Conservation (phyloP, 1,140 invertebrate species). For the Laupala kohalensis region DNA sequence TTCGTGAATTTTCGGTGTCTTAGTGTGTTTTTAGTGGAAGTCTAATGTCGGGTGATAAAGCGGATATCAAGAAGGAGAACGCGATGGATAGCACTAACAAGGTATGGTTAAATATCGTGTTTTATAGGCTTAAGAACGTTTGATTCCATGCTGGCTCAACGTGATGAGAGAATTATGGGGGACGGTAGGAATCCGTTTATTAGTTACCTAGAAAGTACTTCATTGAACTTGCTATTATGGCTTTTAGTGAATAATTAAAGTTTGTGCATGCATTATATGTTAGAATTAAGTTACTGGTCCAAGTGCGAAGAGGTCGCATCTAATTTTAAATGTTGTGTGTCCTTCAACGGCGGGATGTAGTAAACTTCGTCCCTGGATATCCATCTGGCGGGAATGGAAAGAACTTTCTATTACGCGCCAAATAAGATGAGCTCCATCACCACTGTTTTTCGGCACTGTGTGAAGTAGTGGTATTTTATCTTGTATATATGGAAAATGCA, state of each 20-base stretch:
- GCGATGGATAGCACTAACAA: slow-evolving; percentile 31
- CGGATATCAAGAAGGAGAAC: slow-evolving; percentile 36
- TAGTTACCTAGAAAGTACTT: slow-evolving; percentile 14
- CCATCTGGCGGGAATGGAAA: slow-evolving; percentile 21
- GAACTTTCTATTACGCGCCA: slow-evolving; percentile 17
- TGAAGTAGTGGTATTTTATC: not conserved
- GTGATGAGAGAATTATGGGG: slow-evolving; percentile 21
- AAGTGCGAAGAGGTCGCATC: not conserved
- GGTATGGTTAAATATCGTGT: slow-evolving; percentile 24
- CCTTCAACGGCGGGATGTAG: slow-evolving; percentile 26
- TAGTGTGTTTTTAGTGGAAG: slow-evolving; percentile 29
- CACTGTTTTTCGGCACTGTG: not conserved
- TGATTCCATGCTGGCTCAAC: slow-evolving; percentile 16
- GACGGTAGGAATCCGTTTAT: slow-evolving; percentile 19
- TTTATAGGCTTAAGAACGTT: slow-evolving; percentile 6
- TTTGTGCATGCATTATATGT: too few relatives aligned
- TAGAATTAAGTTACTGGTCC: not conserved
- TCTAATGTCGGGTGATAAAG: slow-evolving; percentile 36
- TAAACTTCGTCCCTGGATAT: slow-evolving; percentile 12
- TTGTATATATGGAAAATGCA: not conserved
- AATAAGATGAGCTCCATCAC: not conserved
- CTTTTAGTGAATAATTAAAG: too few relatives aligned
- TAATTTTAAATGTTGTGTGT: slow-evolving; percentile 25
- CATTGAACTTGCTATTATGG: too few relatives aligned
- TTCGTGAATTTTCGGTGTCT: slow-evolving; percentile 26